Evolutionary conservation across 2,113 vertebrate genomes (phyloP).

Genomic region (Cyprinodon brontotheroides): DNA sequence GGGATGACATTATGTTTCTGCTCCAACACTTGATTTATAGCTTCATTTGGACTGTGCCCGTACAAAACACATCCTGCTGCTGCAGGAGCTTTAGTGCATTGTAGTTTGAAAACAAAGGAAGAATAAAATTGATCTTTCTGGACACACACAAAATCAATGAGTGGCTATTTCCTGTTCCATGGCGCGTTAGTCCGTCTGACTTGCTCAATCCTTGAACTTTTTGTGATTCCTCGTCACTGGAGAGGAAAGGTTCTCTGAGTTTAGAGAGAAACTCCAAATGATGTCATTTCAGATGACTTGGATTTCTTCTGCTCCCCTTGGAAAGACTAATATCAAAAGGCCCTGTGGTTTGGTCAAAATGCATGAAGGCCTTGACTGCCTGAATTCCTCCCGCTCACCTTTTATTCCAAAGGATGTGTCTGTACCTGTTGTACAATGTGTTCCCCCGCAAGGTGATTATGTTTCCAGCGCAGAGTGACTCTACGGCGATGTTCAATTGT

Average conservation of each 20-base stretch:
- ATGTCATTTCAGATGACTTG: slow-evolving; percentile 57
- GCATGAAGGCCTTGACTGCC: background rate
- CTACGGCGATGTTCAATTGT: slow-evolving; percentile 78
- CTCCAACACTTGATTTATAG: slow-evolving; percentile 83
- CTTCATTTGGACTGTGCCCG: slow-evolving; percentile 74
- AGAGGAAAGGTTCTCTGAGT: slow-evolving; percentile 70
- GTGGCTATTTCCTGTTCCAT: slow-evolving; percentile 83
- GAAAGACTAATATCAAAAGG: slow-evolving; percentile 32
- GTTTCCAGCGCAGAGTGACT: slow-evolving; percentile 78
- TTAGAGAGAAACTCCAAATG: slow-evolving; percentile 66
- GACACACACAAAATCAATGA: slow-evolving; percentile 85
- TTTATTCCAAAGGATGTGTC: slow-evolving; percentile 71
- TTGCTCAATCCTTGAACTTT: slow-evolving; percentile 79
- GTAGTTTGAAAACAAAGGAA: slow-evolving; percentile 85
- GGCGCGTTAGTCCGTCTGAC: slow-evolving; percentile 79
- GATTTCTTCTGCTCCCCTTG: slow-evolving; percentile 41
- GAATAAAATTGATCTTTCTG: slow-evolving; percentile 85
- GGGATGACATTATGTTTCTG: slow-evolving; percentile 81
- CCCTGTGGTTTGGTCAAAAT: background rate
- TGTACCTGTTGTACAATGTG: slow-evolving; percentile 72
- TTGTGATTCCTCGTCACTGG: slow-evolving; percentile 57
- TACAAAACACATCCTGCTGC: slow-evolving; percentile 81
- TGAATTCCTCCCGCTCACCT: slow-evolving; percentile 32
- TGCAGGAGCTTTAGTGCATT: slow-evolving; percentile 78
- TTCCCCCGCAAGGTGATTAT: slow-evolving; percentile 79